phyloP scores from a whole-genome alignment of 2,113 vertebrate species.

The Phyllopteryx taeniolatus region DNA sequence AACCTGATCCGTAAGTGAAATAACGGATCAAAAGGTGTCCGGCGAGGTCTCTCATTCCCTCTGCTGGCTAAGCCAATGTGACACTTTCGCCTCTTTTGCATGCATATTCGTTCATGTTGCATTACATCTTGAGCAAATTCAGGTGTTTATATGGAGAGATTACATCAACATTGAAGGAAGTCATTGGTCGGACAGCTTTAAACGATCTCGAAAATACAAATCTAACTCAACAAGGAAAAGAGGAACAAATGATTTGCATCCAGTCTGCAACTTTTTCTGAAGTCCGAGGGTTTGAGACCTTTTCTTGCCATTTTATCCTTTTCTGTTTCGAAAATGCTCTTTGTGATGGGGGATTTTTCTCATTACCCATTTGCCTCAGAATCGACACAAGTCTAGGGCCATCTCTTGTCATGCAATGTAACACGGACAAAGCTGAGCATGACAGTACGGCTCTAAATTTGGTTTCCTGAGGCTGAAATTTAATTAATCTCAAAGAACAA shows the following conservation, averaged over 20 bases:
- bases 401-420: constrained; percentile 48
- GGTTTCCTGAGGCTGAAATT: constrained; percentile 58
- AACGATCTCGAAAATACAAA: constrained; percentile 64
- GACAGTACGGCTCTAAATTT: constrained; percentile 56
- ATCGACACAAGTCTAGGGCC: constrained; percentile 45
- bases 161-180: constrained; percentile 54
- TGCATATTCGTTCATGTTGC: constrained; percentile 67
- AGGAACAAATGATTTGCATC: constrained; percentile 54
- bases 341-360: constrained; percentile 40
- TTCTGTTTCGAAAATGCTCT: constrained; percentile 42
- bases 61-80: constrained; percentile 61
- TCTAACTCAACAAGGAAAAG: constrained; percentile 63
- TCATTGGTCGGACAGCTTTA: constrained; percentile 65
- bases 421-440: constrained; percentile 41
- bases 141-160: constrained; percentile 62
- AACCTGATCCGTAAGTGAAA: constrained; percentile 72
- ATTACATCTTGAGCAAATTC: constrained; percentile 68
- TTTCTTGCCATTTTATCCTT: constrained; percentile 57
- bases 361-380: constrained; percentile 51
- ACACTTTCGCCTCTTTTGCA: constrained; percentile 67
- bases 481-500: constrained; percentile 64
- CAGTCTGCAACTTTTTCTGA: constrained; percentile 42
- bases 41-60: constrained; percentile 48
- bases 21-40: constrained; percentile 82
- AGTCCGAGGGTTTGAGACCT: constrained; percentile 49